Evolutionary conservation across 2,113 vertebrate genomes (phyloP), one percentile per base, ranked within the genome.

Genomic region (Sinocyclocheilus anophthalmus): DNA sequence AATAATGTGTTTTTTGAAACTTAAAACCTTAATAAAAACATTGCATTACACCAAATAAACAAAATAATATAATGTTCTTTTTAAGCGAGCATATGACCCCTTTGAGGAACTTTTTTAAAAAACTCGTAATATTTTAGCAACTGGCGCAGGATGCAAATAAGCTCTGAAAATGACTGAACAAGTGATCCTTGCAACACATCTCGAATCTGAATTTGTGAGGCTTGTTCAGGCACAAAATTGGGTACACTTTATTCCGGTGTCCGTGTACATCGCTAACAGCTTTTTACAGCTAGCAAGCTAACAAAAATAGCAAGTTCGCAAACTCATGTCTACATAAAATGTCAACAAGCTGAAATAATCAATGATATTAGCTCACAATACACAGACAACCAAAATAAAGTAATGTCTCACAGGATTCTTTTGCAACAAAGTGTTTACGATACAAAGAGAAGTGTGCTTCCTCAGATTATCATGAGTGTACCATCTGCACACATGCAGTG

Each of bases 401-500:
- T 24, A 39, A 30, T 50, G 57, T 39, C 72, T 79, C 83, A 73
- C 39, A 73, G 39, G 37, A 61, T 81, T 50, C n/a, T 33, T 39
- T 39, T n/a, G 30, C 42, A 57, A 20, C 22, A 57, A 78, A 57
- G n/a, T 20, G 61, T 53, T 22, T 30, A 30, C 45, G 6, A 70
- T 55, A 70, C 63, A 81, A 48, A 20, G 13, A 67, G 14, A 81
- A 22, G 39, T 33, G 65, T 37, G 79, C 50, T 67, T 81, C 24
- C 24, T 26, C 42, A 33, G 61, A 80, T 39, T 42, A 82, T 67
- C 39, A 84, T 77, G 48, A 81, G 48, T 39, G 76, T 81, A 45
- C 76, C 57, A 76, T 75, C 59, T 84, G 37, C 69, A 87, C 69
- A 81, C 87, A 87, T 86, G 88, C 85, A 11, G 20, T 59, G 48